These are phyloP conservation scores for Numenius phaeopus DNA, from an alignment of 2,797 vertebrate species.

Conservation along the genomic window DNA sequence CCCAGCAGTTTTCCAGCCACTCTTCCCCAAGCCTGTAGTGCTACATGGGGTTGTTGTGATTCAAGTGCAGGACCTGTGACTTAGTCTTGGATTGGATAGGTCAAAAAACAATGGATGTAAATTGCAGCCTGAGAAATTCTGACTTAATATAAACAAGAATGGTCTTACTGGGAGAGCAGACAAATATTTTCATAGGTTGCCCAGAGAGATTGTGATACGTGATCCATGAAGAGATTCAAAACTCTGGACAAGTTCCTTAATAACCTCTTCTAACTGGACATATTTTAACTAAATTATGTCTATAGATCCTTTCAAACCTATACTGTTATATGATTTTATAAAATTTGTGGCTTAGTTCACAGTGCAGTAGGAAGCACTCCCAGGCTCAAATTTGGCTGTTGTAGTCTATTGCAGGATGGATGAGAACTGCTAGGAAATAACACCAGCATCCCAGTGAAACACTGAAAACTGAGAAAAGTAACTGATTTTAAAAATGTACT, in stretches of 20 bases:
- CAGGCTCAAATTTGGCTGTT: neutral
- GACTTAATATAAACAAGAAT: neutral
- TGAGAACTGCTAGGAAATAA: neutral
- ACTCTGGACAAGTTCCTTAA: neutral
- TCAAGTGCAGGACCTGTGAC: rapidly evolving
- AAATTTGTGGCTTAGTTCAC: neutral
- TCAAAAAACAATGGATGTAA: neutral
- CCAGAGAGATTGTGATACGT: neutral
- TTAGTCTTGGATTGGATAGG: neutral
- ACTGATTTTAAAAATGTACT: neutral
- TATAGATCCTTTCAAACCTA: neutral
- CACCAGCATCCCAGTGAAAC: neutral
- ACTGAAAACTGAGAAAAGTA: neutral
- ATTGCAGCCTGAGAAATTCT: neutral
- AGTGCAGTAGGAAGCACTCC: neutral
- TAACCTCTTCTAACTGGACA: neutral
- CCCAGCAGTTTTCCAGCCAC: neutral
- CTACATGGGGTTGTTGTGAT: neutral
- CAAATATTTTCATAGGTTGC: neutral
- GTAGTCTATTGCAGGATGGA: neutral
- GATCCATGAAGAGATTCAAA: neutral
- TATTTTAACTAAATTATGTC: neutral
- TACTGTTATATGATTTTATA: neutral
- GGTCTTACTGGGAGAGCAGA: neutral
- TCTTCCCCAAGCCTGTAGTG: neutral